Evolutionary conservation across 2,888 invertebrate genomes (phyloP).

Genomic region (Pterostichus madidus): DNA sequence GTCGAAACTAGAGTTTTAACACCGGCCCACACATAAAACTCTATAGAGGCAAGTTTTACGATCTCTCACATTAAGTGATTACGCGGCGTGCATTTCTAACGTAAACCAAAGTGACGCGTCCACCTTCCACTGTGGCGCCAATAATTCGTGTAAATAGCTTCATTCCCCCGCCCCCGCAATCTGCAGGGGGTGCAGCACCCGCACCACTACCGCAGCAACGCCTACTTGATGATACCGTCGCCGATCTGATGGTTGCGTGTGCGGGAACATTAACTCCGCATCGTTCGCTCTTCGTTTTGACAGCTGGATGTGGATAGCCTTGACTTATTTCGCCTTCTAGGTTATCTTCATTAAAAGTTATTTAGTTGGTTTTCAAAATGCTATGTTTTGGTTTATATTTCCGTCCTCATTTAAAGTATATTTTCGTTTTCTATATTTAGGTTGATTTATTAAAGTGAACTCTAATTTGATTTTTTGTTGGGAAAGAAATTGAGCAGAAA

Average conservation of each 20-base stretch:
- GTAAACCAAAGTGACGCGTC: constrained; percentile 41
- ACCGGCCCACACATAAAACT: constrained; percentile 26
- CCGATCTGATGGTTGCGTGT: constrained; percentile 47
- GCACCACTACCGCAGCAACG: background rate
- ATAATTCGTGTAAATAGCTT: constrained; percentile 50
- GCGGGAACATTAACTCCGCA: constrained; percentile 44
- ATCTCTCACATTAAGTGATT: constrained; percentile 43
- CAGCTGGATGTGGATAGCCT: constrained; percentile 47
- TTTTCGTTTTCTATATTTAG: background rate
- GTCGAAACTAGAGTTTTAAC: constrained; percentile 30
- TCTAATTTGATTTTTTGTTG: background rate
- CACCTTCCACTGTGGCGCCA: background rate
- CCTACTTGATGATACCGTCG: constrained; percentile 42
- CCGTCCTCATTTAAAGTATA: background rate
- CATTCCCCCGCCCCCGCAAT: background rate
- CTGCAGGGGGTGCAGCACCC: background rate
- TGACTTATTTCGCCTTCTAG: constrained; percentile 41
- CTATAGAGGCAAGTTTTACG: constrained; percentile 44
- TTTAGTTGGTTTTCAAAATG: constrained; percentile 7
- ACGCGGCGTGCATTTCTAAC: constrained; percentile 27
- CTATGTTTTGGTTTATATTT: background rate
- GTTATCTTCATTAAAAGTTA: constrained; percentile 49
- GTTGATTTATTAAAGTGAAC: background rate
- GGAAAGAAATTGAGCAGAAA: too few species aligned
- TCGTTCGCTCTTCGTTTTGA: constrained; percentile 47